phyloP scores from a whole-genome alignment of 1,140 invertebrate genomes.

The Drusus annulatus region DNA sequence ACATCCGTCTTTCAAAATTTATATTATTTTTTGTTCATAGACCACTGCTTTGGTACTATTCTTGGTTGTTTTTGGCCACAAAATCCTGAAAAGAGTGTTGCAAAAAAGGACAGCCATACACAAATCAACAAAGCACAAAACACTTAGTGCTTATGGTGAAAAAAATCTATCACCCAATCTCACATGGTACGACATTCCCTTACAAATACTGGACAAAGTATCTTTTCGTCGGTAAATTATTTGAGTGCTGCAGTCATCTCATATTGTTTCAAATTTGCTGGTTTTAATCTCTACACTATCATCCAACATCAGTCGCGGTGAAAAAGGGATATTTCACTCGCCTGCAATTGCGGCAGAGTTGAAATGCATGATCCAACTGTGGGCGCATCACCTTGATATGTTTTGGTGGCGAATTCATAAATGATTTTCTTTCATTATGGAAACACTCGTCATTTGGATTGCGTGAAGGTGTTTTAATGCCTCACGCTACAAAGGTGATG shows the following conservation, averaged over 20 bases:
- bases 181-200: neutral
- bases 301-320: neutral
- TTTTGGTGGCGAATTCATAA: constrained; percentile 33
- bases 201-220: neutral
- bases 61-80: no score
- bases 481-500: constrained; percentile 32
- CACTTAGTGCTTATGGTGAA: constrained; percentile 21
- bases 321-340: neutral
- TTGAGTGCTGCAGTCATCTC: neutral
- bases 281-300: constrained; percentile 8
- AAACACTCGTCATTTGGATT: constrained; percentile 23
- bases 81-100: neutral
- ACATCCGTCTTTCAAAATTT: no score
- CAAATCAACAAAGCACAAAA: constrained; percentile 32
- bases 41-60: no score
- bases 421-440: constrained; percentile 21
- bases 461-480: constrained; percentile 11
- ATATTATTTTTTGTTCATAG: no score
- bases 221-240: neutral
- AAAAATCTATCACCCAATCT: constrained; percentile 29
- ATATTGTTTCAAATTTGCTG: neutral
- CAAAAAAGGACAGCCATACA: constrained; percentile 35
- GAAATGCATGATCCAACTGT: neutral
- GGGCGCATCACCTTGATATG: constrained; percentile 17
- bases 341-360: neutral